These are phyloP conservation scores for Parascotia fuliginaria DNA, from an alignment of 2,888 invertebrate genomes.

Conservation along the genomic window DNA sequence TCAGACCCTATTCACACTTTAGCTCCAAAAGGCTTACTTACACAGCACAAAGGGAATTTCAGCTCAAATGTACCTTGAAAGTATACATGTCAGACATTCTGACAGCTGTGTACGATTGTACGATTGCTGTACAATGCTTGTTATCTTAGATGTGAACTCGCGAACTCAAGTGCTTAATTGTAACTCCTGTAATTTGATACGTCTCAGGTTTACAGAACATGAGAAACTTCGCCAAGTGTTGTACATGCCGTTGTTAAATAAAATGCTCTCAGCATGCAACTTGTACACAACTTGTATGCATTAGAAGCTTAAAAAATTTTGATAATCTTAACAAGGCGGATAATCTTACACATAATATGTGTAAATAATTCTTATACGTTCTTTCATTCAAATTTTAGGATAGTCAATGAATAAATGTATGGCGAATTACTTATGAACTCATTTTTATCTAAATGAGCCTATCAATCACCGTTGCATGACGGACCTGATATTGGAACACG, in stretches of 20 bases:
- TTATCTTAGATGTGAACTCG: conserved; percentile 44
- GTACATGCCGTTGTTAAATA: conserved; percentile 22
- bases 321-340: no score
- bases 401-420: conserved; percentile 55
- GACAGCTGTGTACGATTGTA: conserved; percentile 51
- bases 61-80: conserved; percentile 46
- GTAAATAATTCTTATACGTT: no score
- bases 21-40: conserved; percentile 51
- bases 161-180: conserved; percentile 44
- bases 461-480: conserved; percentile 63
- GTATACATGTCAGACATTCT: conserved; percentile 35
- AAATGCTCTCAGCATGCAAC: conserved; percentile 25
- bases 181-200: conserved; percentile 19
- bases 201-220: neutral
- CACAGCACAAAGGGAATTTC: conserved; percentile 56
- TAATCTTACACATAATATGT: no score
- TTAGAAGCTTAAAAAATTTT: neutral
- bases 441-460: conserved; percentile 50
- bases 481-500: conserved; percentile 57
- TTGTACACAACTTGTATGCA: neutral
- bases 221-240: conserved; percentile 13
- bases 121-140: conserved; percentile 49
- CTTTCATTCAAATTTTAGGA: conserved; percentile 41
- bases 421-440: conserved; percentile 54
- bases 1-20: conserved; percentile 64